phyloP scores from a whole-genome alignment of 2,888 invertebrate species.

The Synergus umbraculus region DNA sequence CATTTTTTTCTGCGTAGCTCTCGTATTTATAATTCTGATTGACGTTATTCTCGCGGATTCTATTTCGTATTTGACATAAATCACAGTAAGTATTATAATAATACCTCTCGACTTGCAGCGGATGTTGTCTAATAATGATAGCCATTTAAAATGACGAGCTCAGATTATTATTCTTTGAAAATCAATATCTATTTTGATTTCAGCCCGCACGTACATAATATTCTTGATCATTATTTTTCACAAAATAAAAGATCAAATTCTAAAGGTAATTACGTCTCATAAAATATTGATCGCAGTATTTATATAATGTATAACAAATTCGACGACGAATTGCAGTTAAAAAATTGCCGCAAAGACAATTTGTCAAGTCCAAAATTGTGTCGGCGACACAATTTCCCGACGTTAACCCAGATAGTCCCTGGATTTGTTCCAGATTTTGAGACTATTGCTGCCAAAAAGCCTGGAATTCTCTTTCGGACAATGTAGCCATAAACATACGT shows the following conservation, averaged over 20 bases:
- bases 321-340: too few relatives aligned
- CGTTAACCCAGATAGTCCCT: conserved; percentile 72
- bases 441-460: conserved; percentile 64
- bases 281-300: too few relatives aligned
- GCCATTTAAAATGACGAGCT: background rate
- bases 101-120: background rate
- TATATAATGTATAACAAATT: too few relatives aligned
- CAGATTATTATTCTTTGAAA: conserved; percentile 24
- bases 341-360: conserved; percentile 45
- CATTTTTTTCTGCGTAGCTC: background rate
- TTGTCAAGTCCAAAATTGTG: conserved; percentile 49
- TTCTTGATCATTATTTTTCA: background rate
- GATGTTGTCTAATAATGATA: conserved; percentile 26
- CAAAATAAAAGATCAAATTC: too few relatives aligned
- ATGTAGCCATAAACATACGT: conserved; percentile 41
- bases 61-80: background rate
- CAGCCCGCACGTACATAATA: conserved; percentile 1
- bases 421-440: conserved; percentile 68
- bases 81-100: background rate
- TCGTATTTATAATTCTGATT: background rate
- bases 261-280: too few relatives aligned
- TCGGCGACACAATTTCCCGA: conserved; percentile 65
- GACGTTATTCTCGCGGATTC: background rate
- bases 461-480: conserved; percentile 14
- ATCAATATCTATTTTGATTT: background rate